Percentiles rank a stretch among this genome's conserved stretches.
Conservation (phyloP, 1,140 invertebrate genomes). For the Drosophila repletoides region DNA sequence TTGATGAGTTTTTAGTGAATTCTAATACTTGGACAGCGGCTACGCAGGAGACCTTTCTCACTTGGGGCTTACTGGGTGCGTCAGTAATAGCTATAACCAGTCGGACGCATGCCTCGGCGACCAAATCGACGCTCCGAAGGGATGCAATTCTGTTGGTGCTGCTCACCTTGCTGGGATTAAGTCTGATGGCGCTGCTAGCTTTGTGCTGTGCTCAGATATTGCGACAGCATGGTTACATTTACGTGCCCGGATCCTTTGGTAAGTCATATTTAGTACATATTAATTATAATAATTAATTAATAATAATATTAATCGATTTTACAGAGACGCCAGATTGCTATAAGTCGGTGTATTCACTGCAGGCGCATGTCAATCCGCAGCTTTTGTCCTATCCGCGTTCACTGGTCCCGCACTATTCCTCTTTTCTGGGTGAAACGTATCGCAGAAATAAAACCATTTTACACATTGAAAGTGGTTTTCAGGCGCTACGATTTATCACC, state of each 20-base stretch:
- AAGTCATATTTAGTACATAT: constrained; percentile 84
- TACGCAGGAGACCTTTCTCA: constrained; percentile 93
- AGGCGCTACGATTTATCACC: constrained; percentile 90
- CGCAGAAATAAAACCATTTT: constrained; percentile 57
- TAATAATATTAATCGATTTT: background rate
- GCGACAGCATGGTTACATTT: constrained; percentile 87
- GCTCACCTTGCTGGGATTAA: constrained; percentile 89
- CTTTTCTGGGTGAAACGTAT: constrained; percentile 81
- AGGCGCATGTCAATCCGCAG: constrained; percentile 82
- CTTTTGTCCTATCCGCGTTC: constrained; percentile 71
- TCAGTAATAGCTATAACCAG: constrained; percentile 91
- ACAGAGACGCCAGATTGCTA: constrained; percentile 89
- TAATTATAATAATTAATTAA: background rate
- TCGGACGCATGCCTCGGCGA: constrained; percentile 85
- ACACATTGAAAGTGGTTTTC: constrained; percentile 87
- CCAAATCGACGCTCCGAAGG: constrained; percentile 87
- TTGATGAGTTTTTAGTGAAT: constrained; percentile 93
- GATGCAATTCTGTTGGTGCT: constrained; percentile 91
- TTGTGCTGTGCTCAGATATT: constrained; percentile 91
- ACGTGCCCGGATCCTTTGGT: constrained; percentile 93
- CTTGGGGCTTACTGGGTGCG: constrained; percentile 94
- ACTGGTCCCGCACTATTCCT: constrained; percentile 76
- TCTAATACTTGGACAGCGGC: constrained; percentile 94
- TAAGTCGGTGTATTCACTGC: constrained; percentile 83
- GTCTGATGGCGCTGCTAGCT: constrained; percentile 90